phyloP scores from a whole-genome alignment of 2,888 invertebrate genomes.

The Melieria crassipennis region DNA sequence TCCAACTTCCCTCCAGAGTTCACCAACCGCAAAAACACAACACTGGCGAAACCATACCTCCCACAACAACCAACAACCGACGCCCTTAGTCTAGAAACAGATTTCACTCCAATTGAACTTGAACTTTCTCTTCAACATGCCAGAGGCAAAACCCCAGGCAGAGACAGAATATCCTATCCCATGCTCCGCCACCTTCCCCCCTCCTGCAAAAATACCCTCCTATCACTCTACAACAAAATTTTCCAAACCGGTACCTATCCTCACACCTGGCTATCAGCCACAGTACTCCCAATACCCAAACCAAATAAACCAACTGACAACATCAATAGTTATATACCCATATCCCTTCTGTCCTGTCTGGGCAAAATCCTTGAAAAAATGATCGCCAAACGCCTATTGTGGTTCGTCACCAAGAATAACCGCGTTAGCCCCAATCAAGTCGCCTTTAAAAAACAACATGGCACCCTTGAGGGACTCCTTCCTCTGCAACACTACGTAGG shows the following conservation, averaged over 20 bases:
- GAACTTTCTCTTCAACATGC: constrained; percentile 2
- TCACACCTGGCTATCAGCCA: neutral
- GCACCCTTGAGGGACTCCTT: constrained; percentile 30
- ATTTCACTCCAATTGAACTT: neutral
- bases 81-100: too few species aligned
- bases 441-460: constrained; percentile 35
- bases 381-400: neutral
- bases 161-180: neutral
- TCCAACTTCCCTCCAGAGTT: too few species aligned
- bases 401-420: too few species aligned
- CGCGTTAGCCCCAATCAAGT: constrained; percentile 32
- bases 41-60: too few species aligned
- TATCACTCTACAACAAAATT: neutral
- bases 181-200: neutral
- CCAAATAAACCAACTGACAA: neutral
- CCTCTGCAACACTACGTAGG: constrained; percentile 32
- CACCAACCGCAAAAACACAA: too few species aligned
- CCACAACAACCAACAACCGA: too few species aligned
- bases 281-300: neutral
- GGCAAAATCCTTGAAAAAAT: constrained; percentile 30
- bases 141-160: constrained; percentile 1
- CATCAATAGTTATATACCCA: neutral
- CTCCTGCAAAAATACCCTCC: neutral
- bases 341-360: constrained; percentile 19
- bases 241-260: neutral